Conservation (phyloP, 2,113 vertebrate species). For the Stercorarius parasiticus region DNA sequence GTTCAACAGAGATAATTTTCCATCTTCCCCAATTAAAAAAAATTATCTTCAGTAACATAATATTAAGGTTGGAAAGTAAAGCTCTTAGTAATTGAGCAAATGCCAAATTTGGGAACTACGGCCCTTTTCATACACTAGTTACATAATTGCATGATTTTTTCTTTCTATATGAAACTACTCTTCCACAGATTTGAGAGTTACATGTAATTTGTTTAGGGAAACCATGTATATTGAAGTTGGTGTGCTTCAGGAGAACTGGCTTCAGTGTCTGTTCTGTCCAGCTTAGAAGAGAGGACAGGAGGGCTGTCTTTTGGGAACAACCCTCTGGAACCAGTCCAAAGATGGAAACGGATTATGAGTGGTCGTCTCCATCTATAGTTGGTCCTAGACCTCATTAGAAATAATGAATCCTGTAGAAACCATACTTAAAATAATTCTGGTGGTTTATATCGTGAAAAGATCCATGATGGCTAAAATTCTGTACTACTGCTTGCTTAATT, state of each 20-base stretch:
- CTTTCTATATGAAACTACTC: neutral
- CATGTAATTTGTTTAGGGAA: rapidly evolving
- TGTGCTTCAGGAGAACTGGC: neutral
- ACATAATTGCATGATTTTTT: neutral
- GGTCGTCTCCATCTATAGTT: neutral
- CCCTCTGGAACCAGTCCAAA: neutral
- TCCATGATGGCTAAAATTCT: neutral
- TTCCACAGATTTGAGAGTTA: neutral
- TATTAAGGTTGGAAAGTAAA: neutral
- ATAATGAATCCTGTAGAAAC: neutral
- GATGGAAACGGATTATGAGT: neutral
- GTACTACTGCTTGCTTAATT: neutral
- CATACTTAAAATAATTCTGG: neutral
- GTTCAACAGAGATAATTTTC: neutral
- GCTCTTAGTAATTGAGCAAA: neutral
- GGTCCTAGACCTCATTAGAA: neutral
- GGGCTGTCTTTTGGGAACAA: neutral
- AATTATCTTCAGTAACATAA: neutral
- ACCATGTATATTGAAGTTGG: rapidly evolving
- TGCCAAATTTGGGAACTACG: neutral
- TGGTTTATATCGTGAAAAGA: rapidly evolving
- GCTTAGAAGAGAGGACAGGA: neutral
- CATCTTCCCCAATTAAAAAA: neutral
- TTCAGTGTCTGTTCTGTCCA: neutral
- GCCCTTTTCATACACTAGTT: neutral